A percentile compares a stretch with the other conserved stretches of the same genome.
Conservation (phyloP, 1,140 invertebrate species). For the Brachionus rotundiformis region DNA sequence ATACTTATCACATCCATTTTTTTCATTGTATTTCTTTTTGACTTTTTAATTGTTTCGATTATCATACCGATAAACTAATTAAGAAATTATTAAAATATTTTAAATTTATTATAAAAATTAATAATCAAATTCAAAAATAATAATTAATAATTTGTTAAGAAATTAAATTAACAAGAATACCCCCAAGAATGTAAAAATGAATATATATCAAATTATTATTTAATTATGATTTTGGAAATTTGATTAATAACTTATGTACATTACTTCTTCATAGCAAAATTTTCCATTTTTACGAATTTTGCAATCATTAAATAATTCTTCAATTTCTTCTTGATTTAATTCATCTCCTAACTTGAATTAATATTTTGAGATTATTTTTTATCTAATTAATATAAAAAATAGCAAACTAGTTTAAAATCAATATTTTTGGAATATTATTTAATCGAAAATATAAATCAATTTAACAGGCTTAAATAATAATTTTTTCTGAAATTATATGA, state of each 20-base stretch:
- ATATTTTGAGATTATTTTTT: too few species aligned
- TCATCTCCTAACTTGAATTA: slow-evolving; percentile 18
- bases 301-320: slow-evolving; percentile 3
- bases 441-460: too few species aligned
- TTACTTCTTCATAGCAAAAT: slow-evolving; percentile 19
- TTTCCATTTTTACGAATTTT: neutral
- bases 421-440: neutral
- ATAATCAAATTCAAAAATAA: too few species aligned
- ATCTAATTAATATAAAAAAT: neutral
- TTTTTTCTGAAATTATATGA: too few species aligned
- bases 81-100: neutral
- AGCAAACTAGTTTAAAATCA: neutral
- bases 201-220: too few species aligned
- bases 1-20: neutral
- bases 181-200: too few species aligned
- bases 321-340: neutral
- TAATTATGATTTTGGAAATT: too few species aligned
- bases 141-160: too few species aligned
- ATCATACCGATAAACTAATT: neutral
- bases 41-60: slow-evolving; percentile 34
- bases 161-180: too few species aligned
- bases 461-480: too few species aligned
- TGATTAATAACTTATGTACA: too few species aligned
- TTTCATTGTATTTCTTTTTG: neutral
- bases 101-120: neutral